A percentile compares a stretch with the other conserved stretches of the same genome.
Evolutionary conservation across 2,888 invertebrate genomes (phyloP).

Genomic region (Syrphus vitripennis): DNA sequence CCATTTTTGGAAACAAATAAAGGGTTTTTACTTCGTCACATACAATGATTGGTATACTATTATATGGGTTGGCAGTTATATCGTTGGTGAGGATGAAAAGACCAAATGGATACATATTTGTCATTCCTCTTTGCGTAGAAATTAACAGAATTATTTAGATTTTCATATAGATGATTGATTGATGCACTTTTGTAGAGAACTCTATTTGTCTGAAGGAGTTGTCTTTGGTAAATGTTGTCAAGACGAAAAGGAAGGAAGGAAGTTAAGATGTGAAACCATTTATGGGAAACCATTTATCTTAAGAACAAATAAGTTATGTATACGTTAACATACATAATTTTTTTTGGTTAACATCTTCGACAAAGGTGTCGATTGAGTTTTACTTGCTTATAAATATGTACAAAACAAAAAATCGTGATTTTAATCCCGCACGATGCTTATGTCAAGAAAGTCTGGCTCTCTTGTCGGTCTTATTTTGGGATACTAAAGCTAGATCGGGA

Average conservation of each 20-base stretch:
- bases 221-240: background rate
- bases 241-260: background rate
- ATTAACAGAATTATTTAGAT: slow-evolving; percentile 65
- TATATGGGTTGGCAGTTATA: background rate
- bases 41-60: background rate
- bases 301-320: background rate
- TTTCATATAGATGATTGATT: slow-evolving; percentile 69
- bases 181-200: background rate
- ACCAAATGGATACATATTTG: slow-evolving; percentile 61
- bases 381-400: too few relatives aligned
- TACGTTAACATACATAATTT: too few relatives aligned
- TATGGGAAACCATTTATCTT: background rate
- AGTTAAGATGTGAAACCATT: background rate
- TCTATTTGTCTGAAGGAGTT: background rate
- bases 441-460: too few relatives aligned
- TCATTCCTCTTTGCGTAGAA: slow-evolving; percentile 49
- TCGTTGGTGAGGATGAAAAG: slow-evolving; percentile 42
- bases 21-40: background rate
- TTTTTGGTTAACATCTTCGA: too few relatives aligned
- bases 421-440: too few relatives aligned
- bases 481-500: too few relatives aligned
- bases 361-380: too few relatives aligned
- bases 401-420: too few relatives aligned
- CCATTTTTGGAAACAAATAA: slow-evolving; percentile 27
- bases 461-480: too few relatives aligned